Conservation (phyloP, 2,888 invertebrate species). For the Lycia hirtaria region DNA sequence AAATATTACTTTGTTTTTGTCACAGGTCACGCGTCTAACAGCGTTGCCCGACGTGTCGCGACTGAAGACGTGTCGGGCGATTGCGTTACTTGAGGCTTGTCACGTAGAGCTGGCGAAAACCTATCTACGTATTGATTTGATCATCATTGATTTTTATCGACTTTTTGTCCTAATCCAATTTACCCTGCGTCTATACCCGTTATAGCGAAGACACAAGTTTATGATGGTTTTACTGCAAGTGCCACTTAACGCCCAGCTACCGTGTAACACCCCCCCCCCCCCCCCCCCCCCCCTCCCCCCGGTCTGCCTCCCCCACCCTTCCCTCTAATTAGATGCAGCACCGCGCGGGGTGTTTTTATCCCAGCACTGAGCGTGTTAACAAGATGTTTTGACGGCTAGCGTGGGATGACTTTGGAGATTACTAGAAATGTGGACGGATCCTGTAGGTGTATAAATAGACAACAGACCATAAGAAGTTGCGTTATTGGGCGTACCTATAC, state of each 20-base stretch:
- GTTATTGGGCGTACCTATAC: too few relatives aligned
- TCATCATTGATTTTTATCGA: too few relatives aligned
- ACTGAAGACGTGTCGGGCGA: too few relatives aligned
- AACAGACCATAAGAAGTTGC: too few relatives aligned
- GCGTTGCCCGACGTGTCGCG: too few relatives aligned
- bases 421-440: neutral
- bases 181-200: constrained; percentile 56
- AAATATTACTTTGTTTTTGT: too few relatives aligned
- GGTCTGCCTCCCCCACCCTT: constrained; percentile 21
- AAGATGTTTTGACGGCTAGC: constrained; percentile 35
- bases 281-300: constrained; percentile 8
- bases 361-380: constrained; percentile 31
- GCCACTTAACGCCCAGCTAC: constrained; percentile 76
- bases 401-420: constrained; percentile 20
- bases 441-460: neutral
- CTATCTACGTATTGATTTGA: too few relatives aligned
- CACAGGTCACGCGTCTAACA: too few relatives aligned
- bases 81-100: too few relatives aligned
- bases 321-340: constrained; percentile 46
- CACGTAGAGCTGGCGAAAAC: too few relatives aligned
- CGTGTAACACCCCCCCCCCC: constrained; percentile 26
- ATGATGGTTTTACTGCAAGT: constrained; percentile 80
- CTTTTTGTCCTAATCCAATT: constrained; percentile 34
- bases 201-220: constrained; percentile 75
- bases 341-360: constrained; percentile 40